Conservation (phyloP, 2,797 vertebrate genomes). For the Darevskia nairensis region DNA sequence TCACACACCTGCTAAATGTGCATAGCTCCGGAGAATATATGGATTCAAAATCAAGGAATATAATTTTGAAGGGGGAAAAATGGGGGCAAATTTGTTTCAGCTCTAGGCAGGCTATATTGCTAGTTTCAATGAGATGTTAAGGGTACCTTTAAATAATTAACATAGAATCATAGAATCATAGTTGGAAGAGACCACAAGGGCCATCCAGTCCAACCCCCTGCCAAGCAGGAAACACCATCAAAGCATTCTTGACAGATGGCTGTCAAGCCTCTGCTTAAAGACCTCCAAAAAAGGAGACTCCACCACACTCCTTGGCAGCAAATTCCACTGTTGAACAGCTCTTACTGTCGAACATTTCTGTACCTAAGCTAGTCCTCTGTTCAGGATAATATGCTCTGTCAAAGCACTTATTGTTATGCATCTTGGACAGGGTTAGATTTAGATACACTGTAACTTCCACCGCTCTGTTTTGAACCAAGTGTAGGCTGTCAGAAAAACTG, state of each 20-base stretch:
- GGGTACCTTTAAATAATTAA: neutral
- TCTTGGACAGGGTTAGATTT: neutral
- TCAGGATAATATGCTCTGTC: neutral
- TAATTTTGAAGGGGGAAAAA: neutral
- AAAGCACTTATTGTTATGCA: neutral
- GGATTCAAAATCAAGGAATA: neutral
- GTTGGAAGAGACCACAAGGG: no score
- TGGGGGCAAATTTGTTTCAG: neutral
- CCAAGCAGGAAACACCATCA: no score
- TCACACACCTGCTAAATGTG: neutral
- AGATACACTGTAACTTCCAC: neutral
- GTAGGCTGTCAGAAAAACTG: neutral
- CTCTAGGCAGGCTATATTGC: neutral
- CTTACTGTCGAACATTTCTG: no score
- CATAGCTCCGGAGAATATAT: neutral
- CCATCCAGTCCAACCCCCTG: no score
- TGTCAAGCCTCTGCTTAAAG: no score
- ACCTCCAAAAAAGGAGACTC: no score
- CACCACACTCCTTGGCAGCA: no score
- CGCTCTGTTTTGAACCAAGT: neutral
- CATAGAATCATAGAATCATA: no score
- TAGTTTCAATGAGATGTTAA: neutral
- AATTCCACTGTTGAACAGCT: no score
- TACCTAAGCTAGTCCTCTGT: neutral
- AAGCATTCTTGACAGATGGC: no score